phyloP scores from a whole-genome alignment of 2,888 invertebrate genomes.

The Pristionchus maxplancki region DNA sequence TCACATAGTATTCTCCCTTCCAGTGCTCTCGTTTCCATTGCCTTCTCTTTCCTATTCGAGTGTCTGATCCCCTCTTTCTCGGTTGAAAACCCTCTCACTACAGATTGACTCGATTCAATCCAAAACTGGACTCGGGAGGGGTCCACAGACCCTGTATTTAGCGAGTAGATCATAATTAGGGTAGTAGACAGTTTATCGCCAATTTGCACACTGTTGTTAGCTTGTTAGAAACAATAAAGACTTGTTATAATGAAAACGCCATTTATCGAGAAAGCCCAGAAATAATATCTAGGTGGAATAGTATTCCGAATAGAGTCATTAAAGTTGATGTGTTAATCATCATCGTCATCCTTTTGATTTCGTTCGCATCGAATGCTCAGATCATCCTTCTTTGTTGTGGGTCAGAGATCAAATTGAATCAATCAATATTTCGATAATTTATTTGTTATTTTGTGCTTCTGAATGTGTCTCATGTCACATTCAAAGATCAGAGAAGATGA shows the following conservation, averaged over 20 bases:
- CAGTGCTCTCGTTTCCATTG: neutral
- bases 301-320: no score
- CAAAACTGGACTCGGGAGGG: constrained; percentile 21
- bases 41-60: constrained; percentile 24
- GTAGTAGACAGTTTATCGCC: neutral
- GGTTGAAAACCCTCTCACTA: constrained; percentile 34
- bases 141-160: constrained; percentile 17
- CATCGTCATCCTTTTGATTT: no score
- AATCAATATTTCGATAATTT: no score
- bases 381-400: no score
- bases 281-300: no score
- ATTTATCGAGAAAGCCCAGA: neutral
- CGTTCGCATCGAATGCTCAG: no score
- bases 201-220: constrained; percentile 10
- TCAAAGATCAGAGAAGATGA: no score
- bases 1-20: constrained; percentile 6
- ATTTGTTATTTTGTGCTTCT: no score
- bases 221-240: constrained; percentile 4
- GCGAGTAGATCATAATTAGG: constrained; percentile 37
- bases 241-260: neutral
- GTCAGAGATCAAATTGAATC: no score
- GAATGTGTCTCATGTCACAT: no score
- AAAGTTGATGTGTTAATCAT: no score
- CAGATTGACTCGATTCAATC: constrained; percentile 39
- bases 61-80: neutral